Evolutionary conservation across 2,113 vertebrate species (phyloP), one percentile per base, ranked within the genome.

Genomic region (Chrysemys picta): DNA sequence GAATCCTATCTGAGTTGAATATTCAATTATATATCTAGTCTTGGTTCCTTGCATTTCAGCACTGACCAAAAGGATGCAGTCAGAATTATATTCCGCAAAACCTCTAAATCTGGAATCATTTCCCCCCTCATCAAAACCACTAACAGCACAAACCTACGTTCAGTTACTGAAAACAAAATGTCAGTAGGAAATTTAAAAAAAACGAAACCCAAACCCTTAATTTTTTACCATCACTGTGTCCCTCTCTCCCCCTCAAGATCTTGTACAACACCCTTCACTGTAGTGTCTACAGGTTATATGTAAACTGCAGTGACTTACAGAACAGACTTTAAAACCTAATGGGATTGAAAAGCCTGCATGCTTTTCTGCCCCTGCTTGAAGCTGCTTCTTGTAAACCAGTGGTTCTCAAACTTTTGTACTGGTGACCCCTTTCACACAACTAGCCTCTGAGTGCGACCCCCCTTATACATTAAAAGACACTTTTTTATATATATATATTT

Each of bases 281-380:
- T 93, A 93, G 10, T 91, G 91, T 80, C 45, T 90, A 84, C 80
- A 1, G 86, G 88, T 95, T 95, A 93, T 88, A 93, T 86, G 72
- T 95, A 89, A 92, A 94, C 3, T 91, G 90, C 85, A 90, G 91
- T 84, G 89, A 90, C 8, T n/a, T n/a, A 69, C 17, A 69, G 62
- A 94, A 90, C 65, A 94, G 90, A 89, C 89, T 82, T 95, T 82
- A 91, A 90, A 93, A 90, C 6, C 21, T 59, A 86, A 83, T 7
- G 82, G 87, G 82, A 94, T 93, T 82, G 29, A 89, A 93, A 95
- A 93, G 85, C 56, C 90, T 92, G 80, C 1, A 49, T 95, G 94
- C 87, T 92, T 62, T 90, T 94, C 85, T 53, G 86, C 78, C 91
- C 90, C 93, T 90, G 94, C 62, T 82, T 93, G 93, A 97, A 95